Base-by-base conservation (phyloP, 1,140 invertebrate species). In the Phymastichus coffea region DNA sequence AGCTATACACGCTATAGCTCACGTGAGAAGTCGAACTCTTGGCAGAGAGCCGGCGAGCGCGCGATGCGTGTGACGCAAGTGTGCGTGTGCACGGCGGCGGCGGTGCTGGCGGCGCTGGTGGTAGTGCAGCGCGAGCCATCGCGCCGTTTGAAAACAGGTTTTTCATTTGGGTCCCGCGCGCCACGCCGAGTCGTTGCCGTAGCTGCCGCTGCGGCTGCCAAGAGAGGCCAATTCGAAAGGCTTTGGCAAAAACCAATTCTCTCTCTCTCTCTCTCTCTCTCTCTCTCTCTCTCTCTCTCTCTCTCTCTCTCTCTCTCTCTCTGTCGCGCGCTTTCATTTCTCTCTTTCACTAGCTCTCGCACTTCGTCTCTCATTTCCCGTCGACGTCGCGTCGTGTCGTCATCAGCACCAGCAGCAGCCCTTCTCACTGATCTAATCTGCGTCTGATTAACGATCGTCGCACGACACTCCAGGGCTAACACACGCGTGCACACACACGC, bases 391-490 rank as follows among this genome's bases (percentile, higher is more conserved):
- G n/a, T n/a, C n/a, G n/a, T n/a, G n/a, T n/a, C 12, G 6, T 10
- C 28, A 43, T 51, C 23, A 38, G 9, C 61, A 63, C 66, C 64
- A 67, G 55, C 48, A 64, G 57, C 58, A 64, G 63, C 65, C 67
- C 67, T 64, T 53, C 64, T 70, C 67, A 66, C 68, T 70, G 72
- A 75, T 75, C 72, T 77, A 77, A 75, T 74, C 73, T 69, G 65
- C 67, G 69, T 66, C 72, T 76, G 73, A 75, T 76, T 75, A 76
- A 76, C 72, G 74, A 73, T 73, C 72, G 68, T 66, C 69, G 66
- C 64, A 62, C 58, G 61, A 61, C 41, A 61, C 37, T 12, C n/a
- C n/a, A n/a, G n/a, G n/a, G n/a, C n/a, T n/a, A n/a, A n/a, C n/a
- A n/a, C n/a, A n/a, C n/a, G n/a, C n/a, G n/a, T n/a, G n/a, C n/a